Evolutionary conservation across 2,113 vertebrate genomes (phyloP).

Genomic region (Peucedramus taeniatus): DNA sequence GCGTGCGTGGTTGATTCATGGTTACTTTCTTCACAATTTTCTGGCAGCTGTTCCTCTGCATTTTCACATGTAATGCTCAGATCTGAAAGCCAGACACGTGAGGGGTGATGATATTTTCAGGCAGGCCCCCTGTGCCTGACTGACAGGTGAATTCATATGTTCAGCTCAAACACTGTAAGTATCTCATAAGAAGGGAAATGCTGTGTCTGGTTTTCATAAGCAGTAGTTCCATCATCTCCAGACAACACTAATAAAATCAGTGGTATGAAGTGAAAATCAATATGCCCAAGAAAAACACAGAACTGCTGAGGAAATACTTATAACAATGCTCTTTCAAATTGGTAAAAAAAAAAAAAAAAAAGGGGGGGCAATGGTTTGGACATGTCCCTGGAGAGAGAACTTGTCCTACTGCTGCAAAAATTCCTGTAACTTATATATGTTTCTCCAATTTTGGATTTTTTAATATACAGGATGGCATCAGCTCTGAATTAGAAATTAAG

Average conservation of each 20-base stretch:
- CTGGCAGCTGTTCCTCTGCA: not conserved
- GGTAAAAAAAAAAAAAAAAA: not conserved
- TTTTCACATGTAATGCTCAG: not conserved
- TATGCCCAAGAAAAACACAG: not conserved
- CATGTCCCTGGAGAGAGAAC: not conserved
- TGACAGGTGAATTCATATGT: slow-evolving; percentile 58
- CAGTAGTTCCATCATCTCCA: slow-evolving; percentile 5
- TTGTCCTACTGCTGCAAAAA: not conserved
- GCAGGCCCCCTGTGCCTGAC: not conserved
- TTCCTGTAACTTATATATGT: not conserved
- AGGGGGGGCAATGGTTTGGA: not conserved
- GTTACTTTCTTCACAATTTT: not conserved
- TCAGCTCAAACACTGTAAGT: not conserved
- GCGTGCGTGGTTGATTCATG: not conserved
- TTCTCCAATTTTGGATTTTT: not conserved
- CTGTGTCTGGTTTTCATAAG: slow-evolving; percentile 8
- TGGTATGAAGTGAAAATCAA: not conserved
- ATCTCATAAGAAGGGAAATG: not conserved
- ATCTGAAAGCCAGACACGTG: not conserved
- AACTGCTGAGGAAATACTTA: not conserved
- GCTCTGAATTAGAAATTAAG: not conserved
- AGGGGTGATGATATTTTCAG: slow-evolving; percentile 12
- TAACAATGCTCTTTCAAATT: not conserved
- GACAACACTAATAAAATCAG: not conserved
- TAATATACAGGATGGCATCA: not conserved